These are phyloP conservation scores for Protobothrops mucrosquamatus DNA, from an alignment of 2,113 vertebrate species.

Conservation along the genomic window DNA sequence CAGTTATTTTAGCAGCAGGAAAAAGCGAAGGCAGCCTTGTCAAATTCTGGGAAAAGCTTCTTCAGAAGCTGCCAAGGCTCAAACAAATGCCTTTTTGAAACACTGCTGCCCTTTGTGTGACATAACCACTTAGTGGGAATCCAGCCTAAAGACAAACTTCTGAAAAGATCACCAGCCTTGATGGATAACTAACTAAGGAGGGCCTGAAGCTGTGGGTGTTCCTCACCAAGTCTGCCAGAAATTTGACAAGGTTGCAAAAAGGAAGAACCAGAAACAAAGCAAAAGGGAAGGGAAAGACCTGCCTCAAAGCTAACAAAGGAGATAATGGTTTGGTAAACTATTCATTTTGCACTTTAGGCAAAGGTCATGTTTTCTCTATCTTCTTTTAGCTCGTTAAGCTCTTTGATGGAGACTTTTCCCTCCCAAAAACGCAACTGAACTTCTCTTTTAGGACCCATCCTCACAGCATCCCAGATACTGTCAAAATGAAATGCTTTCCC, in stretches of 20 bases:
- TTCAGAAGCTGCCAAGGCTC: neutral
- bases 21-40: slow-evolving; percentile 41
- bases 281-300: slow-evolving; percentile 17
- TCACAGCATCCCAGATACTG: slow-evolving; percentile 39
- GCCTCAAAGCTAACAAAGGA: slow-evolving; percentile 16
- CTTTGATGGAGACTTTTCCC: neutral
- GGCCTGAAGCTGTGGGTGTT: slow-evolving; percentile 17
- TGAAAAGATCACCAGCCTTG: slow-evolving; percentile 41
- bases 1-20: slow-evolving; percentile 19
- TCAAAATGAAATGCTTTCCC: slow-evolving; percentile 55
- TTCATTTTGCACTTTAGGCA: slow-evolving; percentile 35
- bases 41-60: slow-evolving; percentile 5
- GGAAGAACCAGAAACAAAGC: slow-evolving; percentile 28
- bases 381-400: slow-evolving; percentile 34
- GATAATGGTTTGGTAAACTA: slow-evolving; percentile 49
- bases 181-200: slow-evolving; percentile 23
- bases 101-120: neutral
- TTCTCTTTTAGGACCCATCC: slow-evolving; percentile 44
- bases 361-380: neutral
- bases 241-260: slow-evolving; percentile 43
- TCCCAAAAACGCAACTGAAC: slow-evolving; percentile 38
- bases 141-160: slow-evolving; percentile 33
- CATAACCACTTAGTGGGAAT: neutral
- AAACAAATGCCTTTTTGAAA: neutral
- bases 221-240: neutral